Conservation (phyloP, 1,140 invertebrate species). For the Leptinotarsa defecta region DNA sequence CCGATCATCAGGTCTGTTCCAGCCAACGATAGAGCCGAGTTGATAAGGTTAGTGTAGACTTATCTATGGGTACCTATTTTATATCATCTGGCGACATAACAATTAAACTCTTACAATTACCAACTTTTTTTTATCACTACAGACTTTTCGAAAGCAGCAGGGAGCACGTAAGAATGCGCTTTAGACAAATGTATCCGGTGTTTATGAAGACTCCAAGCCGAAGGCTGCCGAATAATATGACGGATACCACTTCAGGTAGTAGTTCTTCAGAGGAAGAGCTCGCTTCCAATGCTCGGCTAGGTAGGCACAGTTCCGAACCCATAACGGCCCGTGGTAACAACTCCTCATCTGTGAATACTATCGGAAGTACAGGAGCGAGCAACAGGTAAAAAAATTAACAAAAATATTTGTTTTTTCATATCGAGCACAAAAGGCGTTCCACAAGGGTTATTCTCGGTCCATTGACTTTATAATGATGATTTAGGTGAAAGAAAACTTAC, state of each 20-base stretch:
- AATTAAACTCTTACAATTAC: not conserved
- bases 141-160: slow-evolving; percentile 47
- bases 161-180: slow-evolving; percentile 38
- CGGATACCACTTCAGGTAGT: slow-evolving; percentile 48
- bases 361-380: not conserved
- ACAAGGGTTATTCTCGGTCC: too few species aligned
- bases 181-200: slow-evolving; percentile 45
- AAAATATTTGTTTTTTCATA: too few species aligned
- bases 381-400: not conserved
- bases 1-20: slow-evolving; percentile 46
- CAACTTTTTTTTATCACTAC: slow-evolving; percentile 9
- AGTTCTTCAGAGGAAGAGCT: slow-evolving; percentile 49
- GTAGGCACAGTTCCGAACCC: not conserved
- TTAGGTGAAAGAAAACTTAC: too few species aligned
- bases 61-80: not conserved
- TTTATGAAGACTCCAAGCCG: slow-evolving; percentile 38
- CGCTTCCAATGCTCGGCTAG: not conserved
- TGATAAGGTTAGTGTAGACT: slow-evolving; percentile 38
- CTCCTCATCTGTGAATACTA: not conserved
- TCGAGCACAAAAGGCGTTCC: too few species aligned
- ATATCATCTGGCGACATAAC: not conserved
- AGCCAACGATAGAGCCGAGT: slow-evolving; percentile 41
- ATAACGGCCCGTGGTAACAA: not conserved
- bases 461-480: too few species aligned
- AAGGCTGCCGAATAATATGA: slow-evolving; percentile 21